Conservation (phyloP, 2,888 invertebrate species). For the Eulithis testata region DNA sequence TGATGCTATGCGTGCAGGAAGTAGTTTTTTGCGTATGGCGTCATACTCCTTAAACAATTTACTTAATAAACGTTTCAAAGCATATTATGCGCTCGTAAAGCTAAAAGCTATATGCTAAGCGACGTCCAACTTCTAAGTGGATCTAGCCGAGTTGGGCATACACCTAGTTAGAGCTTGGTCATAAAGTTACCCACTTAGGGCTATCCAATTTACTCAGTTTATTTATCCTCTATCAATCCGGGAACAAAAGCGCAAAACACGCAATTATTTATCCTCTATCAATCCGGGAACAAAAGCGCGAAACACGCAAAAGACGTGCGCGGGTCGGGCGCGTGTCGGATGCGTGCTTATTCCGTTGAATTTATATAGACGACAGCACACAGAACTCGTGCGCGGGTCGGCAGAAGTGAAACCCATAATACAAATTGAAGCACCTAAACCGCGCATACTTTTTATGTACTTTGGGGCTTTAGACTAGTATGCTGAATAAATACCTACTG, state of each 20-base stretch:
- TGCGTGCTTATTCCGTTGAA: too few relatives aligned
- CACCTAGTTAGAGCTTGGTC: slow-evolving; percentile 21
- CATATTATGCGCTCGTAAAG: slow-evolving; percentile 30
- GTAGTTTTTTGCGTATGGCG: too few relatives aligned
- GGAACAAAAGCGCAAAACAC: not conserved
- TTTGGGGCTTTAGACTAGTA: too few relatives aligned
- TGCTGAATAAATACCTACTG: too few relatives aligned
- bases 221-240: slow-evolving; percentile 20
- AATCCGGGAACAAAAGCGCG: not conserved
- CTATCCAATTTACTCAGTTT: slow-evolving; percentile 25
- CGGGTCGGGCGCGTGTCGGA: too few relatives aligned
- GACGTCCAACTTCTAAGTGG: slow-evolving; percentile 39
- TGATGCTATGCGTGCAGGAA: too few relatives aligned
- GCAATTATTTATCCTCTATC: slow-evolving; percentile 24
- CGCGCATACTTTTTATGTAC: too few relatives aligned
- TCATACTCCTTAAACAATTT: not conserved
- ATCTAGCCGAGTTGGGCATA: slow-evolving; percentile 23
- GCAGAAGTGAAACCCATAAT: too few relatives aligned
- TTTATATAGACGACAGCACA: too few relatives aligned
- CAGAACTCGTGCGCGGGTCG: too few relatives aligned
- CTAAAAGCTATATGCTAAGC: slow-evolving; percentile 32
- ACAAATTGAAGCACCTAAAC: too few relatives aligned
- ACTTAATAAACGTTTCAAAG: slow-evolving; percentile 13
- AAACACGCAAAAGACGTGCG: too few relatives aligned
- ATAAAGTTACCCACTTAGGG: slow-evolving; percentile 24